Base-by-base conservation (phyloP, 2,797 vertebrate species). In the Podarcis lilfordi region DNA sequence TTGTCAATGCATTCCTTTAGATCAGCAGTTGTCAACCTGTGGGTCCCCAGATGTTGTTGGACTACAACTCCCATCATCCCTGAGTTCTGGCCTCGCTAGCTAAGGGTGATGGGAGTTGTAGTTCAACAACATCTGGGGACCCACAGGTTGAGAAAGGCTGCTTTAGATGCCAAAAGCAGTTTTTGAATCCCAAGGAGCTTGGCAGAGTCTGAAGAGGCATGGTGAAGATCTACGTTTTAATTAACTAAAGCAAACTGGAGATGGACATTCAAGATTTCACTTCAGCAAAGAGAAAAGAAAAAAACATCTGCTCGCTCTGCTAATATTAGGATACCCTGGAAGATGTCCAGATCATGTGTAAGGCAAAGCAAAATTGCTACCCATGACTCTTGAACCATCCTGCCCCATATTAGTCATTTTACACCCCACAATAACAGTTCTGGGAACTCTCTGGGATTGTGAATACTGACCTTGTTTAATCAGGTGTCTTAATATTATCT, bases 381-480 rank as follows among this genome's bases (percentile, higher is more conserved):
- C 35, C 71, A 9, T 27, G 71, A 68, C 50, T 2, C 55, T 35
- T 1, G 3, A 35, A 27, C 32, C 27, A 13, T 23, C 50, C n/a
- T 86, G 86, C 50, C 69, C 15, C 6, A 15, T 76, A 6, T 5
- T 6, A 11, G 55, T 43, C 10, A 7, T 43, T 64, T 75, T 75
- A 17, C 50, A 19, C 5, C 25, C 37, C 59, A 76, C 37, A 66
- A 45, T 45, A 43, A 75, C 8, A 6, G 7, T 66, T 75, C 23
- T 43, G 59, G 80, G 59, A 82, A 68, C 5, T 10, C 21, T 64
- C 27, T 29, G 61, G 29, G n/a, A 66, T 76, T 50, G 32, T 75
- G 55, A 74, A 81, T 45, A 32, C n/a, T 80, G 79, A 35, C 71
- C 86, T 82, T 82, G 71, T 87, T 87, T 82, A 82, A 76, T 64